Base-by-base conservation (phyloP, 2,113 vertebrate species). In the Bufo bufo region DNA sequence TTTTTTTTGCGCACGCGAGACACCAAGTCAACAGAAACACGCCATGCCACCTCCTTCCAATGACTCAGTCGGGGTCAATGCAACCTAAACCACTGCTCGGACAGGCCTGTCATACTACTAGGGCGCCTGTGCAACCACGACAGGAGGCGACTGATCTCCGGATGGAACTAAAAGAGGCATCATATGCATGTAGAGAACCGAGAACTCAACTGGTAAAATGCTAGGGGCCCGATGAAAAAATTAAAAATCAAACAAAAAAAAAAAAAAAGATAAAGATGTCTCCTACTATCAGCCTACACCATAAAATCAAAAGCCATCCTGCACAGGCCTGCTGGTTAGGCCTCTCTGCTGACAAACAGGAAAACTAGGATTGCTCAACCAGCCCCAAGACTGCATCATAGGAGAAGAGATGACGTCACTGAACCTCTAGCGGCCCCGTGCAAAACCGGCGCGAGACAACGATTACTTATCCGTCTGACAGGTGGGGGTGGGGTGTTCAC, bases 21-120 rank as follows among this genome's bases (percentile, higher is more conserved):
- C 95, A 96, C 93, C 93, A 95, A 94, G 95, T 95, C 95, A 95
- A 95, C 94, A 95, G 93, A 96, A 95, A 96, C 93, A 96, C 95
- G 94, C 94, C 93, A 94, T 91, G 72, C 94, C 93, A 93, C 92
- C 92, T 93, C 93, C 94, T 92, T 93, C 93, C 92, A 93, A 91
- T 74, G 91, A 93, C 86, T 95, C 59, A 91, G 93, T 93, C 92
- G 94, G 93, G 33, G 85, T 91, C 54, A 93, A 90, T 92, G 90
- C 90, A 93, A 93, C 94, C 92, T 92, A 90, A 92, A 92, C 91
- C 78, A 90, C 93, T 93, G 93, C 91, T 92, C 90, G 92, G 91
- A 94, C 9, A 90, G 94, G 91, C 93, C 93, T 84, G 91, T 93
- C 90, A 74, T 91, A 93, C 89, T 71, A 87, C 91, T 94, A 91